phyloP scores from a whole-genome alignment of 2,888 invertebrate species.

The Drosophila nr. perissopoda region DNA sequence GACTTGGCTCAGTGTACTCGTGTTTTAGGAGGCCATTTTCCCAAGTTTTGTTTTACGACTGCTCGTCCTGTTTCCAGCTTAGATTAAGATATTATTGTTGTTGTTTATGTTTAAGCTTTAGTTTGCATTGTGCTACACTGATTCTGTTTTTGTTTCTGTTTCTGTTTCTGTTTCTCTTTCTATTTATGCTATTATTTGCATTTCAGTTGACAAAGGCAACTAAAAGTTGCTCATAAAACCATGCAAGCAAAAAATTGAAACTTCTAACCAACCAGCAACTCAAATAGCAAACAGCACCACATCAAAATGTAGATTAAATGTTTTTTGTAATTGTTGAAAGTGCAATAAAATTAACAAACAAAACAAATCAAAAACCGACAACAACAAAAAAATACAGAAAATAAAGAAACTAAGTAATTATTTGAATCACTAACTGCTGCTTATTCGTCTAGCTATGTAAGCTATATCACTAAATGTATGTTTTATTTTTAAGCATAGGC shows the following conservation, averaged over 20 bases:
- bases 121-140: slow-evolving; percentile 25
- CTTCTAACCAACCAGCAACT: slow-evolving; percentile 16
- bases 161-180: slow-evolving; percentile 38
- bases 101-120: slow-evolving; percentile 43
- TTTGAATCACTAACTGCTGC: slow-evolving; percentile 36
- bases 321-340: slow-evolving; percentile 39
- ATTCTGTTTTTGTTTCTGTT: slow-evolving; percentile 26
- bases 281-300: slow-evolving; percentile 3
- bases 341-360: slow-evolving; percentile 39
- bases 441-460: slow-evolving; percentile 64
- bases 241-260: slow-evolving; percentile 16
- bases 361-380: background rate
- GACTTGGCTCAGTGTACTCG: slow-evolving; percentile 4
- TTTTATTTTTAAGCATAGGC: slow-evolving; percentile 30
- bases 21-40: slow-evolving; percentile 12
- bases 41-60: slow-evolving; percentile 14
- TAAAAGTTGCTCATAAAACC: slow-evolving; percentile 42
- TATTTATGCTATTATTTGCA: slow-evolving; percentile 48
- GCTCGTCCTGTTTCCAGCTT: slow-evolving; percentile 44
- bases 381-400: slow-evolving; percentile 3
- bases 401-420: slow-evolving; percentile 19
- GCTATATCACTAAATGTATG: slow-evolving; percentile 37
- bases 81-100: slow-evolving; percentile 52
- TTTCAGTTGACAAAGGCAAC: slow-evolving; percentile 48
- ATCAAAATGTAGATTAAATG: slow-evolving; percentile 11